Evolutionary conservation across 2,888 invertebrate genomes (phyloP).

Genomic region (Lingula anatina): DNA sequence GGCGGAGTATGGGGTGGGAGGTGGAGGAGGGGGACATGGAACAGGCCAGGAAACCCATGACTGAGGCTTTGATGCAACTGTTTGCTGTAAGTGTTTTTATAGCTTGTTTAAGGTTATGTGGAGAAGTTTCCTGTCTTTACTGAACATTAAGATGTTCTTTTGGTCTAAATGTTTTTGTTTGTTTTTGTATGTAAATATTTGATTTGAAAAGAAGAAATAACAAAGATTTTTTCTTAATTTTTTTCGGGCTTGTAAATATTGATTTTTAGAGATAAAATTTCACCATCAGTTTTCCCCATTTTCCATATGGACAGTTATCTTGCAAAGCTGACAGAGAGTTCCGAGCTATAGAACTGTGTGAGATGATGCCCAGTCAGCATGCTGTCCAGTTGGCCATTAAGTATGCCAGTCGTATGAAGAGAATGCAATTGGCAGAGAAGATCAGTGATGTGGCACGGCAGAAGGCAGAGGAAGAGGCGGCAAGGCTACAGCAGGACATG

Average conservation of each 20-base stretch:
- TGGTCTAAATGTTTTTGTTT: too few species aligned
- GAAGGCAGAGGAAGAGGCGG: constrained; percentile 26
- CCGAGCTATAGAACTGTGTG: constrained; percentile 80
- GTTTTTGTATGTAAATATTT: too few species aligned
- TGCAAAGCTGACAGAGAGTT: constrained; percentile 79
- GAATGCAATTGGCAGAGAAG: constrained; percentile 73
- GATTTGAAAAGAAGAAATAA: too few species aligned
- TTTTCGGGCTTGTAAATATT: too few species aligned
- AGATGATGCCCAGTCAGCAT: constrained; percentile 71
- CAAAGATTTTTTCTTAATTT: too few species aligned
- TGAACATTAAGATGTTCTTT: too few species aligned
- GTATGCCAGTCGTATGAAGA: constrained; percentile 75
- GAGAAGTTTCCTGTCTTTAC: too few species aligned
- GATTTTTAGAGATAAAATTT: too few species aligned
- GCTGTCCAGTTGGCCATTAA: constrained; percentile 80
- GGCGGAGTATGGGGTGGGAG: constrained; percentile 36
- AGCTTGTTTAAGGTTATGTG: too few species aligned
- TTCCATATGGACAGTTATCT: constrained; percentile 69
- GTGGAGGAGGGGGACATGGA: constrained; percentile 37
- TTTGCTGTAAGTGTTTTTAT: constrained; percentile 68
- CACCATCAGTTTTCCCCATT: constrained; percentile 8
- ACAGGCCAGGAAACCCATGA: constrained; percentile 64
- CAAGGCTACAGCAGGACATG: constrained; percentile 6
- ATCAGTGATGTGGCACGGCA: constrained; percentile 60
- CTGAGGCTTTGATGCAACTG: constrained; percentile 76